Evolutionary conservation across 1,140 invertebrate species (phyloP), one percentile per base, ranked within the genome.

Genomic region (Drosophila nasuta): DNA sequence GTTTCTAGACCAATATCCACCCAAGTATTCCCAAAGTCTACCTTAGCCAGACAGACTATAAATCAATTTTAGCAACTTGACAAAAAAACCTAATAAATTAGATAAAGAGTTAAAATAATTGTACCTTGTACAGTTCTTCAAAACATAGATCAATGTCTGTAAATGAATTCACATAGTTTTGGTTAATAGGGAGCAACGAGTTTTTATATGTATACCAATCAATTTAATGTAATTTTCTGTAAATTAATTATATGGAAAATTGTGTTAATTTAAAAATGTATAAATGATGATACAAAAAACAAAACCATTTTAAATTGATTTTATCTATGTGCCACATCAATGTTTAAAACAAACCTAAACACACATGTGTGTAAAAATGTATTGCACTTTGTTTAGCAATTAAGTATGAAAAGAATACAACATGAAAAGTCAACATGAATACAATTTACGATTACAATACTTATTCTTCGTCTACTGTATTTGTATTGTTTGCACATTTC

Each of bases 1-100:
- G 77, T 88, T 89, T 74, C 81, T 89, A 88, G 85, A 88, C 83
- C 85, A 88, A 89, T 82, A 87, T 81, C 54, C 58, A 63, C 28
- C 8, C 8, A 54, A 64, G 54, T 64, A 54, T 59, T 52, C 54
- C 45, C 45, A 33, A 49, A 35, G 58, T 75, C 58, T 41, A 71
- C 51, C 59, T 60, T 35, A 63, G 46, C 45, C 51, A 64, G 10
- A 51, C 57, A 51, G 74, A 81, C 67, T 65, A 77, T 64, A 69
- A 81, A 80, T 49, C 51, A 62, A 64, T 43, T 79, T 43, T 58
- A 60, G n/a, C 60, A 63, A 58, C 49, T 52, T 41, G 20, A 25
- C 35, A 10, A 38, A 38, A 2, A 38, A 38, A 38, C 35, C 35
- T 3, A 38, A 10, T 5, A 5, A 33, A 33, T 33, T 33, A 33